phyloP scores from a whole-genome alignment of 2,113 vertebrate genomes.

The Nipponia nippon region DNA sequence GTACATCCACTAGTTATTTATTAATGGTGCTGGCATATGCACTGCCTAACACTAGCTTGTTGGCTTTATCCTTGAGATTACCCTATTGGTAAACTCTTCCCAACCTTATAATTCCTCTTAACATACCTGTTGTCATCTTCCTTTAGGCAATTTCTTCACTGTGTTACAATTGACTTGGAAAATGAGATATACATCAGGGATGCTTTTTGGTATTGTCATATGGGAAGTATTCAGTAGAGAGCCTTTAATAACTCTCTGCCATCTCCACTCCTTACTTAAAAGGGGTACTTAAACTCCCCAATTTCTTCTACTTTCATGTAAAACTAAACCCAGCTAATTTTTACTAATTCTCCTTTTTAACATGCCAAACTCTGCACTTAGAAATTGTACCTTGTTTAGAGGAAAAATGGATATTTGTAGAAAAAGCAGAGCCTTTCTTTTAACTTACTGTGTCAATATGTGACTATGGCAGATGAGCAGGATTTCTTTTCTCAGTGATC shows the following conservation, averaged over 20 bases:
- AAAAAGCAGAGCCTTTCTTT: neutral
- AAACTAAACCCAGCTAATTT: neutral
- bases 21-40: neutral
- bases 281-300: neutral
- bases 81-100: neutral
- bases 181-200: neutral
- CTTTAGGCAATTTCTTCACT: neutral
- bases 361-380: neutral
- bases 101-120: neutral
- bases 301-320: neutral
- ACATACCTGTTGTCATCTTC: neutral
- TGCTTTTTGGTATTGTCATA: neutral
- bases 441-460: rapidly evolving
- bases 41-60: neutral
- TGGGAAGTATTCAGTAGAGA: neutral
- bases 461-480: neutral
- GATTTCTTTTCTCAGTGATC: neutral
- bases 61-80: neutral
- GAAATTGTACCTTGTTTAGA: neutral
- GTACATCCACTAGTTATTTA: neutral
- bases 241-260: neutral
- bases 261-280: neutral
- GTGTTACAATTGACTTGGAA: neutral
- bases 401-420: neutral
- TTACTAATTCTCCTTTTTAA: neutral